Percentiles rank a stretch among this genome's conserved stretches.
Evolutionary conservation across 1,140 invertebrate genomes (phyloP).

Genomic region (Dinothrombium tinctorium): DNA sequence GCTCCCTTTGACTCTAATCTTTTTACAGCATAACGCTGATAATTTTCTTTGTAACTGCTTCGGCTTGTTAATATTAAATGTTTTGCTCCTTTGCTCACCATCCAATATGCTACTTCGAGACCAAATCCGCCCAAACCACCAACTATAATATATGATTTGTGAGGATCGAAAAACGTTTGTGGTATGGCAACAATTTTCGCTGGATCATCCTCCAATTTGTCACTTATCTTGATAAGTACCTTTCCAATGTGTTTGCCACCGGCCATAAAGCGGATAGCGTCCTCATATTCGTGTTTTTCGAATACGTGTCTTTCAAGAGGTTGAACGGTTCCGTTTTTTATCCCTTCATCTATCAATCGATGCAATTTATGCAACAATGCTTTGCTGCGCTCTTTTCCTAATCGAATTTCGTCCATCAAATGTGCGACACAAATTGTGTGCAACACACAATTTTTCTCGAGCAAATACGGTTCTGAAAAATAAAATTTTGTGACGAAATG

Average conservation of each 20-base stretch:
- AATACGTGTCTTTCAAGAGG: constrained; percentile 62
- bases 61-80: constrained; percentile 63
- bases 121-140: constrained; percentile 85
- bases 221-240: constrained; percentile 31
- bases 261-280: constrained; percentile 87
- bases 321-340: constrained; percentile 52
- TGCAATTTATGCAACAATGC: no score
- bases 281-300: constrained; percentile 56
- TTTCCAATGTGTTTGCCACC: constrained; percentile 91
- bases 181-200: constrained; percentile 11
- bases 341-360: constrained; percentile 56
- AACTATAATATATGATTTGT: constrained; percentile 63
- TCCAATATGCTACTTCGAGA: constrained; percentile 69
- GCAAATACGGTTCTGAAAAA: no score
- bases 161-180: constrained; percentile 35
- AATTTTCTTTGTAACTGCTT: constrained; percentile 59
- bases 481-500: no score
- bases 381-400: no score
- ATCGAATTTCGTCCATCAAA: no score
- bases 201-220: constrained; percentile 16
- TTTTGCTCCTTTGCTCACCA: constrained; percentile 54
- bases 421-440: no score
- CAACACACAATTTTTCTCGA: no score
- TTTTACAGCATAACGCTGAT: constrained; percentile 31
- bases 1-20: constrained; percentile 32